These are phyloP conservation scores for Plectropomus leopardus DNA, from an alignment of 2,113 vertebrate species.

Conservation along the genomic window DNA sequence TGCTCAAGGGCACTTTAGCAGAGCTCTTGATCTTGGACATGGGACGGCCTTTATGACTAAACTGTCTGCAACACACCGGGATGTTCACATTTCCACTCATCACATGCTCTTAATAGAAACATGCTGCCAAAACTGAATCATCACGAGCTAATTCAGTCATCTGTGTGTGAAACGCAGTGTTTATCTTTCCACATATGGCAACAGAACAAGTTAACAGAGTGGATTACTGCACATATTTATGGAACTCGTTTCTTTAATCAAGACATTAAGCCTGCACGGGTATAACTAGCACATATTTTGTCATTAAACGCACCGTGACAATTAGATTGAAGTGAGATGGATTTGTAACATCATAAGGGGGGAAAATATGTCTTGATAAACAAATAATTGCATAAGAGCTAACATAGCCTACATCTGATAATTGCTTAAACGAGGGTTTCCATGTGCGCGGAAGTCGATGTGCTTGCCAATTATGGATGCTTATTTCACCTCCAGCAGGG, in stretches of 20 bases:
- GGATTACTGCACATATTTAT: conserved; percentile 36
- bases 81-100: conserved; percentile 2
- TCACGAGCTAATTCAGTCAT: conserved; percentile 9
- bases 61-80: neutral
- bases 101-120: neutral
- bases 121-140: conserved; percentile 13
- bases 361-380: conserved; percentile 31
- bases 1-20: conserved; percentile 53
- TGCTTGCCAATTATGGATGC: conserved; percentile 68
- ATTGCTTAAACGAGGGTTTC: conserved; percentile 34
- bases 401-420: conserved; percentile 56
- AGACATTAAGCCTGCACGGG: conserved; percentile 38
- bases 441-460: conserved; percentile 63
- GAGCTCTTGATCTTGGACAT: neutral
- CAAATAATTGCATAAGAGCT: conserved; percentile 31
- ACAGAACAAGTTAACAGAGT: conserved; percentile 11
- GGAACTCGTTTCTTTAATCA: conserved; percentile 26
- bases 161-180: conserved; percentile 15
- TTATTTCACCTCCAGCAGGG: conserved; percentile 80
- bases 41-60: neutral
- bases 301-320: conserved; percentile 48
- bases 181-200: conserved; percentile 22
- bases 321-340: conserved; percentile 40
- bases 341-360: conserved; percentile 35
- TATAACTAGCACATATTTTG: conserved; percentile 18